These are phyloP conservation scores for Drosophila neoperkinsi DNA, from an alignment of 2,888 invertebrate genomes.

Conservation along the genomic window DNA sequence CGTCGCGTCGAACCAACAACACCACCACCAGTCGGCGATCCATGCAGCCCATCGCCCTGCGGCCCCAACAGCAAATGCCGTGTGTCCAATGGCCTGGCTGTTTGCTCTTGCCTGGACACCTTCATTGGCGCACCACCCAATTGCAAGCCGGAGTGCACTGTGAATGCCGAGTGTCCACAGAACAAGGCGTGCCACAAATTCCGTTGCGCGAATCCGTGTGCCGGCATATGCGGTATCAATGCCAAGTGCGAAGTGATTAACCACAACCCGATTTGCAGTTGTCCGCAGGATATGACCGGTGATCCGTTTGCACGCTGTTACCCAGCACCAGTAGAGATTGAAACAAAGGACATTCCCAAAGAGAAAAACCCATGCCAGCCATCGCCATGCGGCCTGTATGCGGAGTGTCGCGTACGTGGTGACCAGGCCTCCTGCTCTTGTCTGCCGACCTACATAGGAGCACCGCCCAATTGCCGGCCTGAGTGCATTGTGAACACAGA, in stretches of 20 bases:
- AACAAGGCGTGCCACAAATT: constrained; percentile 92
- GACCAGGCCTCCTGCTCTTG: constrained; percentile 89
- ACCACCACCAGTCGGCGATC: constrained; percentile 83
- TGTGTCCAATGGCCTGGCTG: constrained; percentile 89
- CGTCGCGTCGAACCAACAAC: constrained; percentile 72
- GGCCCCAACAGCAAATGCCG: constrained; percentile 93
- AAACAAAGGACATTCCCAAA: constrained; percentile 70
- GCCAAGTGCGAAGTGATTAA: constrained; percentile 92
- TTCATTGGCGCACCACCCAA: constrained; percentile 92
- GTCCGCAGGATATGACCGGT: constrained; percentile 90
- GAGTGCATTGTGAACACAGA: constrained; percentile 88
- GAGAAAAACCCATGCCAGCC: constrained; percentile 89
- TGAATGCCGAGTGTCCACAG: constrained; percentile 92
- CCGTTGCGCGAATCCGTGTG: constrained; percentile 93
- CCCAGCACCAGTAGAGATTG: constrained; percentile 83
- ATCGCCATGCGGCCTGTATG: constrained; percentile 90
- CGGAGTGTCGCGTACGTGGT: constrained; percentile 88
- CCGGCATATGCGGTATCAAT: constrained; percentile 92
- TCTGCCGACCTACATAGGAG: constrained; percentile 88
- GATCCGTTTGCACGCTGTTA: constrained; percentile 92
- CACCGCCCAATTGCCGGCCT: constrained; percentile 89
- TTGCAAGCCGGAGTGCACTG: constrained; percentile 93
- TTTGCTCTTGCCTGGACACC: constrained; percentile 91
- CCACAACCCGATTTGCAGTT: constrained; percentile 93
- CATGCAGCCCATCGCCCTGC: constrained; percentile 92